These are phyloP conservation scores for Botia almorhae DNA, from an alignment of 2,797 vertebrate genomes.

Conservation along the genomic window DNA sequence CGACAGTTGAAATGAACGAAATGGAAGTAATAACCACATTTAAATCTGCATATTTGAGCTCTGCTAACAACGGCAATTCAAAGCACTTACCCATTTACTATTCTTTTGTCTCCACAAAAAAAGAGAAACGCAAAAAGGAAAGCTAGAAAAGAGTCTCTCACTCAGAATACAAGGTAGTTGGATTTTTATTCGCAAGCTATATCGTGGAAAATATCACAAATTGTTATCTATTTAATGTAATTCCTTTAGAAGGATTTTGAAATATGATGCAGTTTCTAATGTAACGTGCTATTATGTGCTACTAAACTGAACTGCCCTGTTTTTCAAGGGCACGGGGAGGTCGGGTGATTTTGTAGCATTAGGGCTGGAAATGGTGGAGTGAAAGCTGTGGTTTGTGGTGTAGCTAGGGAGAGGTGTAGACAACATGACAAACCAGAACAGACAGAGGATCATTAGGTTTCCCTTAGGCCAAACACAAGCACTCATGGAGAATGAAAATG, in stretches of 20 bases:
- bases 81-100: slow-evolving; percentile 69
- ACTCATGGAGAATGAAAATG: slow-evolving; percentile 58
- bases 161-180: slow-evolving; percentile 17
- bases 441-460: slow-evolving; percentile 66
- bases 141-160: slow-evolving; percentile 51
- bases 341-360: slow-evolving; percentile 2
- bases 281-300: neutral
- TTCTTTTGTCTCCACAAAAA: slow-evolving; percentile 60
- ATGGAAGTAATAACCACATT: slow-evolving; percentile 88
- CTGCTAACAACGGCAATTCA: slow-evolving; percentile 82
- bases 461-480: slow-evolving; percentile 51
- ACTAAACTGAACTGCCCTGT: neutral
- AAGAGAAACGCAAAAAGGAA: slow-evolving; percentile 57
- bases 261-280: neutral
- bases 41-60: slow-evolving; percentile 83
- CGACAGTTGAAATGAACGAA: slow-evolving; percentile 84
- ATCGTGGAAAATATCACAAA: slow-evolving; percentile 7
- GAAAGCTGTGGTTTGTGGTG: slow-evolving; percentile 25
- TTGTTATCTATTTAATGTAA: neutral
- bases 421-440: slow-evolving; percentile 66
- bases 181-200: slow-evolving; percentile 10
- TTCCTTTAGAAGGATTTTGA: neutral
- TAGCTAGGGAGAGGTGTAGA: slow-evolving; percentile 42
- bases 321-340: slow-evolving; percentile 13
- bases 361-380: slow-evolving; percentile 46